Evolutionary conservation across 1,140 invertebrate species (phyloP).

Genomic region (Andrena cerasifolii): DNA sequence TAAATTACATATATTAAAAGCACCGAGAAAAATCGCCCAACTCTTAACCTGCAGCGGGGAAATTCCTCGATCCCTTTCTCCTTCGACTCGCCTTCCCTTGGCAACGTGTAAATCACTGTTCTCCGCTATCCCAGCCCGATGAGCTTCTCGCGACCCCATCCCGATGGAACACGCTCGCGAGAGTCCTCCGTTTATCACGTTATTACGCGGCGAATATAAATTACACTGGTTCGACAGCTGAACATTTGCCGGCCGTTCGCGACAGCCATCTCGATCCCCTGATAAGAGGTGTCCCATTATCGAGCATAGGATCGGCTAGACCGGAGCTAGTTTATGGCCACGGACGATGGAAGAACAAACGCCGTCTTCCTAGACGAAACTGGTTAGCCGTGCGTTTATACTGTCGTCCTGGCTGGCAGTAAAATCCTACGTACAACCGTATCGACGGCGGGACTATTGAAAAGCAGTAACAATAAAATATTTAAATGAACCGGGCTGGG

Average conservation of each 20-base stretch:
- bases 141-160: no score
- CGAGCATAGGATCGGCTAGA: background rate
- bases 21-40: background rate
- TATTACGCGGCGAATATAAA: background rate
- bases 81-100: no score
- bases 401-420: conserved; percentile 7
- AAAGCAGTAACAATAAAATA: conserved; percentile 72
- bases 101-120: no score
- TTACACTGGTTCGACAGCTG: background rate
- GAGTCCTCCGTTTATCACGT: background rate
- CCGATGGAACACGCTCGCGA: no score
- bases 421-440: conserved; percentile 57
- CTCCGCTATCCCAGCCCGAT: no score
- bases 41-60: background rate
- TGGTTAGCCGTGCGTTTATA: conserved; percentile 2
- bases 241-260: background rate
- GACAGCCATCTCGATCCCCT: background rate
- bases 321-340: conserved; percentile 5
- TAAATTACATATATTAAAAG: background rate
- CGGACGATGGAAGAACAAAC: background rate
- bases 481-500: conserved; percentile 64
- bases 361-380: conserved; percentile 2
- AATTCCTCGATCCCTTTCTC: background rate
- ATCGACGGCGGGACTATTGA: conserved; percentile 53
- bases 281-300: background rate